Evolutionary conservation across 2,888 invertebrate species (phyloP), one percentile per base, ranked within the genome.

Genomic region (Chrysolina americana): DNA sequence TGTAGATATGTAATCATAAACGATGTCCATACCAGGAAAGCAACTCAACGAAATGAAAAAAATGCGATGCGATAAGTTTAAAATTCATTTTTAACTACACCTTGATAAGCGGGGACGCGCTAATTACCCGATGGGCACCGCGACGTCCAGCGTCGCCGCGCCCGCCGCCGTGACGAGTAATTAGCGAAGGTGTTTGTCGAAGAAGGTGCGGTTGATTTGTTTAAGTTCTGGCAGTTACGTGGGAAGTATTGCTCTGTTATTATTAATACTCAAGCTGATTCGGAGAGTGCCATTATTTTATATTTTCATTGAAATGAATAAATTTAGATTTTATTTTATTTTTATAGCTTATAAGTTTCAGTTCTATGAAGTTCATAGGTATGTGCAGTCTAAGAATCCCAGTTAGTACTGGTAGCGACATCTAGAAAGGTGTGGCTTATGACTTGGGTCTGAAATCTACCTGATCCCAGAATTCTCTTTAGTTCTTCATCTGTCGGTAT

Each of bases 141-240:
- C 36, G 59, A 59, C 36, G 36, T 15, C 59, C 76, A 36, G 36
- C 36, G 59, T 17, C 17, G 59, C 59, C 59, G 23, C 59, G 70
- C 75, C 81, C 73, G 77, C 78, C 75, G 74, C 68, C 73, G 79
- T 77, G 80, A 64, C 79, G 74, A 80, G 81, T 82, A 83, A 83
- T 83, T 83, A 82, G 82, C 80, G 72, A 78, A 81, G 80, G 80
- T 80, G 81, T 77, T 81, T 82, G 80, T 76, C 78, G 78, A 72
- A 65, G 69, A 71, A 76, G 81, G 81, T 77, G 83, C 65, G 81
- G 80, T 69, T 78, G 80, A 80, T 82, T 81, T 79, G 76, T 75
- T 78, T 59, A 28, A 23, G 44, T 65, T 71, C 44, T 62, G 62
- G 19, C 19, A 23, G 47, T 65, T 68, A 11, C 13, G 17, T 21